Base-by-base conservation (phyloP, 35 echinoderm and acorn worm genomes). In the Hemicentrotus pulcherrimus region DNA sequence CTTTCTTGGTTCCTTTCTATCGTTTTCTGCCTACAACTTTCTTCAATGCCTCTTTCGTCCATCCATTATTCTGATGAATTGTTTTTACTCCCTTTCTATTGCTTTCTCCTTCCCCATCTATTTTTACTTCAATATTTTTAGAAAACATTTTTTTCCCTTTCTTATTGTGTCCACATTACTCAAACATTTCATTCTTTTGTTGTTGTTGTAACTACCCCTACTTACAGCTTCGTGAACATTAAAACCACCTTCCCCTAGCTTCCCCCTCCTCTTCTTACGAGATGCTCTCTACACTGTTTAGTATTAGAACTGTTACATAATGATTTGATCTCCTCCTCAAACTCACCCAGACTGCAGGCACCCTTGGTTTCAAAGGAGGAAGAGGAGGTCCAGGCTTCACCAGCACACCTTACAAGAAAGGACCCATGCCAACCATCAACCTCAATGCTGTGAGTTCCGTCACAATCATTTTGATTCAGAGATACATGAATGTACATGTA, bases 361-460 rank as follows among this genome's bases (percentile, higher is more conserved):
- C 91, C 46, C 30, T 58, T 30, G 91, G 91, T 47, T 50, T 93
- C 11, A 90, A 86, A 60, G 94, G 94, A 14, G 65, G 65, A 30
- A 88, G 55, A 85, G 61, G n/a, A 11, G 58, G 86, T 12, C 94
- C 94, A 86, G 96, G 96, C 1, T 96, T 94, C 88, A 96, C 96
- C 24, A 91, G 94, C 60, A 88, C 94, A 46, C 55, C 94, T 91
- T 89, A 47, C 94, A 61, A 94, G 96, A 96, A 93, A 58, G 96
- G 94, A 89, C 86, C 96, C 9, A 86, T 90, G 48, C 96, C 96
- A 13, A 96, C 86, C 24, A 96, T 96, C 60, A 88, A 94, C 16
- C 94, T 96, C 32, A 85, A 96, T 32, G 85, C 96, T 94, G 96
- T 96, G 70, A 96, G 96, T 96, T 71, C n/a, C n/a, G n/a, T n/a